phyloP scores from a whole-genome alignment of 2,888 invertebrate genomes.

The Dicyrtoma fusca region DNA sequence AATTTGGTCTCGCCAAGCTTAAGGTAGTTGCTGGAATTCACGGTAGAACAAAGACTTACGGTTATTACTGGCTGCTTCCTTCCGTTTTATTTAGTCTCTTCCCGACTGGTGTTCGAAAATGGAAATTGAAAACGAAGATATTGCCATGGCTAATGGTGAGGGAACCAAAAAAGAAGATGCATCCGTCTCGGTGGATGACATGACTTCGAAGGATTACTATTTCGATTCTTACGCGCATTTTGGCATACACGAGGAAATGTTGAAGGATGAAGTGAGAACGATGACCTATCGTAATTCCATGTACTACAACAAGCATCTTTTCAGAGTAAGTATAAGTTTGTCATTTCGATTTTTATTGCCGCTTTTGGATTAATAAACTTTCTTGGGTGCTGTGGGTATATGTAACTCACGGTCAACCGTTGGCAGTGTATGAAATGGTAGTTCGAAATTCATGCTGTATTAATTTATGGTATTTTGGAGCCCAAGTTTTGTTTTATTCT shows the following conservation, averaged over 20 bases:
- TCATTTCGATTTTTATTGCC: too few species aligned
- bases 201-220: constrained; percentile 99
- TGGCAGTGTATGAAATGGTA: too few species aligned
- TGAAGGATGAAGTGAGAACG: constrained; percentile 98
- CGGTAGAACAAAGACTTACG: too few species aligned
- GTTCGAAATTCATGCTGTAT: neutral
- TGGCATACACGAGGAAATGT: constrained; percentile 99
- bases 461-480: neutral
- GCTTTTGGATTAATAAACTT: too few species aligned
- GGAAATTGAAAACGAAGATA: constrained; percentile 44
- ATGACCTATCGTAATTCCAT: constrained; percentile 98
- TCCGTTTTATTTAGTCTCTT: neutral
- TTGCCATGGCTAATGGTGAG: constrained; percentile 32
- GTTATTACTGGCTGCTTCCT: too few species aligned
- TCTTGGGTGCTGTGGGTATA: too few species aligned
- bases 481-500: neutral
- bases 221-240: constrained; percentile 99
- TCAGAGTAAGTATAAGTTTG: constrained; percentile 67
- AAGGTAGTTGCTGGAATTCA: neutral
- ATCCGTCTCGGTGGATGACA: constrained; percentile 81
- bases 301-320: constrained; percentile 98
- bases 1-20: neutral
- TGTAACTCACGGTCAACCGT: too few species aligned
- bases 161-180: constrained; percentile 59
- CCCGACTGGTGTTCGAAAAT: constrained; percentile 28